A percentile compares a stretch with the other conserved stretches of the same genome.
phyloP scores from a whole-genome alignment of 2,797 vertebrate species.

The Chelonia mydas region DNA sequence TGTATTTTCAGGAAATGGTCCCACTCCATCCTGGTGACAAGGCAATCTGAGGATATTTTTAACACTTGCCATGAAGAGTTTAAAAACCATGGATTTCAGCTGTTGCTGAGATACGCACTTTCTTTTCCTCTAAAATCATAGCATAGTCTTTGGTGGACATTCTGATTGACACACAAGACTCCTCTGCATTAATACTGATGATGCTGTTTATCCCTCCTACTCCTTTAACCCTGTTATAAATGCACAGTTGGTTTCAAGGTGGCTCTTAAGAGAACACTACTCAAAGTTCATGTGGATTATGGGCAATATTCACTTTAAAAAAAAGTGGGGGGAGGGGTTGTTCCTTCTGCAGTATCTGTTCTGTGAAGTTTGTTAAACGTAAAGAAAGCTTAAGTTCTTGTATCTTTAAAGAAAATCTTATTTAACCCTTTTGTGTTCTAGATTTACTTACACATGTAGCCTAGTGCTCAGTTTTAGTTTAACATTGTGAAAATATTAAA shows the following conservation, averaged over 20 bases:
- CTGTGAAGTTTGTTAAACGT: conserved; percentile 88
- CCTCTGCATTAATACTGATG: conserved; percentile 72
- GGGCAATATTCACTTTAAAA: conserved; percentile 77
- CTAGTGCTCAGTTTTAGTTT: conserved; percentile 96
- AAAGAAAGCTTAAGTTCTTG: conserved; percentile 89
- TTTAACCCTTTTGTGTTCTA: conserved; percentile 98
- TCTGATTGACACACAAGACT: conserved; percentile 63
- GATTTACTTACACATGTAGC: conserved; percentile 96
- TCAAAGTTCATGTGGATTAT: conserved; percentile 72
- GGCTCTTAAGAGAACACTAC: conserved; percentile 77
- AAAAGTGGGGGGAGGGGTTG: conserved; percentile 75
- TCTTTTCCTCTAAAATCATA: conserved; percentile 73
- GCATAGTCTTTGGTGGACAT: conserved; percentile 73
- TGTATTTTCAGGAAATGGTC: conserved; percentile 78
- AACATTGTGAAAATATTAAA: conserved; percentile 91
- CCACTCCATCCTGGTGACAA: conserved; percentile 63
- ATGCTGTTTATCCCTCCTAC: conserved; percentile 71
- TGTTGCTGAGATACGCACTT: conserved; percentile 72
- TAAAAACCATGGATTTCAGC: conserved; percentile 40
- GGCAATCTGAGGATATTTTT: conserved; percentile 58
- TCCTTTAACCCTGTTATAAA: conserved; percentile 69
- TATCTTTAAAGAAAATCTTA: conserved; percentile 91
- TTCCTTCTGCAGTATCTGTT: conserved; percentile 86
- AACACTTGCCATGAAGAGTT: conserved; percentile 50
- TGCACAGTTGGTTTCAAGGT: conserved; percentile 73